A percentile compares a stretch with the other conserved stretches of the same genome.
phyloP scores from a whole-genome alignment of 2,888 invertebrate species.

The Lucinisca nassula region DNA sequence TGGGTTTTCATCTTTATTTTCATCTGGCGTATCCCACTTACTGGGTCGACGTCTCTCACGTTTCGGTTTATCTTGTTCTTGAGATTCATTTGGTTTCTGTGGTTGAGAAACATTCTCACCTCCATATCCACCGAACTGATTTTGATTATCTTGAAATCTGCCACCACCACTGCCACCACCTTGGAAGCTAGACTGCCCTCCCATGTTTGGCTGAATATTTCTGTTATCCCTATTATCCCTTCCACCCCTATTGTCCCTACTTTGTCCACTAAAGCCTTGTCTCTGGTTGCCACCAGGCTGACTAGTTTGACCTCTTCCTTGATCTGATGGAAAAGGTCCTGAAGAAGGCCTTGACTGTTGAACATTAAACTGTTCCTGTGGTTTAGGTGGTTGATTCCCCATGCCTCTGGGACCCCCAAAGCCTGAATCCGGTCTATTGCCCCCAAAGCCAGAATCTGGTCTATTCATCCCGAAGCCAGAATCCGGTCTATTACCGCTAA shows the following conservation, averaged over 20 bases:
- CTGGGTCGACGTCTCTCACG: conserved; percentile 76
- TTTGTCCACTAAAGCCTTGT: conserved; percentile 38
- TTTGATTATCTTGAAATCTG: conserved; percentile 25
- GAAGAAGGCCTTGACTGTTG: background rate
- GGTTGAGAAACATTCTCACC: conserved; percentile 29
- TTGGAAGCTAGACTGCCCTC: background rate
- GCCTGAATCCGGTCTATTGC: conserved; percentile 40
- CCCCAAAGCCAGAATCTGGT: conserved; percentile 26
- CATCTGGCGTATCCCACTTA: conserved; percentile 78
- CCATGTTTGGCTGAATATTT: background rate
- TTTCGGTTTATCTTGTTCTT: conserved; percentile 26
- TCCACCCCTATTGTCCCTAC: conserved; percentile 10
- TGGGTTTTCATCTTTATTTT: conserved; percentile 54
- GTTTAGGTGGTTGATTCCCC: conserved; percentile 43
- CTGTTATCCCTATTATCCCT: background rate
- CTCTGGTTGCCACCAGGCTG: background rate
- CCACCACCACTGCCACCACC: background rate
- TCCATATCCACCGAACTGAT: conserved; percentile 35
- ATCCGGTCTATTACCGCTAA: conserved; percentile 9
- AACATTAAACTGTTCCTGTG: background rate
- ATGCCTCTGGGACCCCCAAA: conserved; percentile 51
- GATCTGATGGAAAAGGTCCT: background rate
- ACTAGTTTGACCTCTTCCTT: conserved; percentile 28
- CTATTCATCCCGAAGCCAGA: conserved; percentile 32
- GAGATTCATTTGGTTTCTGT: conserved; percentile 20